Evolutionary conservation across 2,797 vertebrate genomes (phyloP), one percentile per base, ranked within the genome.

Genomic region (Sebastes diploproa): DNA sequence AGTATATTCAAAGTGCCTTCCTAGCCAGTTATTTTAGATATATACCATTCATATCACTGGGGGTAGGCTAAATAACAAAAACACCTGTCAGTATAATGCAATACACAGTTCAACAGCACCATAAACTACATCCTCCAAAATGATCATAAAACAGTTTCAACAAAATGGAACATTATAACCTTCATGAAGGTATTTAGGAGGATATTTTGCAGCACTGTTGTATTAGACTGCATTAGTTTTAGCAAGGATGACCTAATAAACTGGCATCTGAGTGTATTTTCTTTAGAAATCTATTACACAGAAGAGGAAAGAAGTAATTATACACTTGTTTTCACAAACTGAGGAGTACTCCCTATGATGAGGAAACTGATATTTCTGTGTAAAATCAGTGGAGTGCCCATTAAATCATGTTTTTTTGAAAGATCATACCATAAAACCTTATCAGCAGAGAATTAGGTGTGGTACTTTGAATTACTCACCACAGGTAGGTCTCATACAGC

Each of bases 401-500:
- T 2, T 8, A 25, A 38, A 70, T 70, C 7, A 70, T 59, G 7
- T n/a, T 61, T 61, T 27, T 58, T 50, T 50, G 46, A 32, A 30
- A 59, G 12, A 32, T 55, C 27, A 29, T 64, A 42, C 7, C 23
- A 27, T 23, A 46, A 29, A 70, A 58, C 22, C 36, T 12, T 59
- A 7, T 65, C n/a, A 54, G 25, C 6, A 78, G 22, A 62, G 61
- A 34, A 52, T 50, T 54, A 34, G 25, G 16, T n/a, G 3, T 73
- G 18, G 2, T 25, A 22, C 13, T 7, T 74, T 52, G 16, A 65
- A 77, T 72, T 38, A 88, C 94, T 95, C 76, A 96, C 95, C 93
- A 75, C 95, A 96, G 25, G 6, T 69, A 13, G 3, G 61, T 42
- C 2, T 78, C 5, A 58, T 29, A 87, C 98, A 99, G 90, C 98